Base-by-base conservation (phyloP, 2,113 vertebrate genomes). In the Leuciscus idus region DNA sequence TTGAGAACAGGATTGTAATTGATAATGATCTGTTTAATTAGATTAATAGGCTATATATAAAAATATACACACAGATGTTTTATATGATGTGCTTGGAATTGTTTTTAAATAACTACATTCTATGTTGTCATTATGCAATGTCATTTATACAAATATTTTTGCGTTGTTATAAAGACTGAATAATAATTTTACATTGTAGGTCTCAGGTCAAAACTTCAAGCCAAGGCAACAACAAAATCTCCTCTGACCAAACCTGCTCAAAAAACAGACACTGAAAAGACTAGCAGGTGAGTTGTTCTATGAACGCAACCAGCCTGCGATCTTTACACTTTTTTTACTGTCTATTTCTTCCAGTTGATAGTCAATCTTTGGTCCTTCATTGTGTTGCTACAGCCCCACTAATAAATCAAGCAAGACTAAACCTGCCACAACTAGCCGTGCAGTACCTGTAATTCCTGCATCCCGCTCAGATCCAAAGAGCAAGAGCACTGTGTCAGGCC, bases 321-420 rank as follows among this genome's bases (percentile, higher is more conserved):
- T 62, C n/a, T 33, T 59, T 9, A 36, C n/a, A 75, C 15, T 76
- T 70, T 2, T 4, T 11, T 21, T 23, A 39, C 21, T 46, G 6
- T 33, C 4, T 55, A 11, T 21, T 87, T 78, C 75, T 11, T 52
- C 68, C 39, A n/a, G 4, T 36, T 85, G 39, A 50, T 55, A 46
- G 55, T 57, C 19, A 57, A 33, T n/a, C 17, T 2, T 64, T 11
- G 17, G 19, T 68, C n/a, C 36, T 66, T 70, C 36, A 36, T 75
- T 87, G 55, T 73, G 28, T 12, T 91, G 46, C 90, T 61, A 26
- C 91, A 98, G 97, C 91, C 85, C 92, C 36, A 91, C 94, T 73
- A 96, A 93, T 91, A 98, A 96, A 87, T 2, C 92, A 17, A 92
- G 74, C 89, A 97, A 96, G 85, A 90, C 91, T 85, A 94, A 93